Evolutionary conservation across 2,113 vertebrate genomes (phyloP).

Genomic region (Neogobius melanostomus): DNA sequence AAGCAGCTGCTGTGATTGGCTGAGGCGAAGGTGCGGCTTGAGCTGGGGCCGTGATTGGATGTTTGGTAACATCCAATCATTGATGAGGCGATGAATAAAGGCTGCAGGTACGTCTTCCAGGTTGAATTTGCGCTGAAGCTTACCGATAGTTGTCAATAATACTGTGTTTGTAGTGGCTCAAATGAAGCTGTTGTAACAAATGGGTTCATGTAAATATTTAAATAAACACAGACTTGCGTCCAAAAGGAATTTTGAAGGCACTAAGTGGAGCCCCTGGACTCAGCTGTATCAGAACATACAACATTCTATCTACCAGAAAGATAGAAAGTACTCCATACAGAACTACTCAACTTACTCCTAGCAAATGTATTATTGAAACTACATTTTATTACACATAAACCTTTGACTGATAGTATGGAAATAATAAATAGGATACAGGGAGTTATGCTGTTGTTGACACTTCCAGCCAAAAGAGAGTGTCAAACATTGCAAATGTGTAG

Average conservation of each 20-base stretch:
- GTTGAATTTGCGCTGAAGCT: too few relatives aligned
- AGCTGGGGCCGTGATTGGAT: too few relatives aligned
- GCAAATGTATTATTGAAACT: too few relatives aligned
- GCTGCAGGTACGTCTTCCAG: too few relatives aligned
- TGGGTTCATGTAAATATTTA: constrained; percentile 65
- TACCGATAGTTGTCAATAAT: background rate
- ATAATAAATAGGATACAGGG: too few relatives aligned
- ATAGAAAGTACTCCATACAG: constrained; percentile 26
- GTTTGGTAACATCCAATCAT: too few relatives aligned
- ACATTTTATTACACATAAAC: too few relatives aligned
- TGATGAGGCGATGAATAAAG: too few relatives aligned
- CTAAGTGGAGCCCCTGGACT: constrained; percentile 29
- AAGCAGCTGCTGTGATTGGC: too few relatives aligned
- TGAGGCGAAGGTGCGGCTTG: too few relatives aligned
- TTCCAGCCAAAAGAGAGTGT: background rate
- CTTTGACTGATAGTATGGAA: too few relatives aligned
- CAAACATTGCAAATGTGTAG: constrained; percentile 13
- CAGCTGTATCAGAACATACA: constrained; percentile 69
- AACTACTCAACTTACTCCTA: constrained; percentile 16
- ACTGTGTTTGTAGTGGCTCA: constrained; percentile 13
- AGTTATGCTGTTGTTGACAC: too few relatives aligned
- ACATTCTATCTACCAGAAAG: constrained; percentile 66
- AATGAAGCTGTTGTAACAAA: constrained; percentile 48
- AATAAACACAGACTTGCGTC: constrained; percentile 68
- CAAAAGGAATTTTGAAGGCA: constrained; percentile 47